phyloP scores from a whole-genome alignment of 2,797 vertebrate species.

The Pogoniulus pusillus region DNA sequence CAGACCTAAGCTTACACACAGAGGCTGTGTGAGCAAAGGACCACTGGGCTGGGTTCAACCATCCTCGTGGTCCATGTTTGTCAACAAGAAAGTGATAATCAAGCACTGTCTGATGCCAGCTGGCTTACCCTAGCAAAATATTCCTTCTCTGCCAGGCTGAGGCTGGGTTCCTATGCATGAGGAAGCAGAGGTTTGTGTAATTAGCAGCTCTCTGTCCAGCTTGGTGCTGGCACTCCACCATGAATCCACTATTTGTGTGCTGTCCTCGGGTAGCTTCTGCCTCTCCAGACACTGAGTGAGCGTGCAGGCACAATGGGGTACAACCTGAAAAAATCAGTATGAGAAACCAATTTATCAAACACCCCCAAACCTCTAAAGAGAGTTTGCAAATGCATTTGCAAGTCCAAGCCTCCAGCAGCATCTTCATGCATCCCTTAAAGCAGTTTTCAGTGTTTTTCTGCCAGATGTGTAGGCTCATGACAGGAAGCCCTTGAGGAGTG shows the following conservation, averaged over 20 bases:
- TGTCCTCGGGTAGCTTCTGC: background rate
- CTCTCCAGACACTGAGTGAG: background rate
- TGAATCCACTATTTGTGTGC: background rate
- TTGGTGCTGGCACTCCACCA: background rate
- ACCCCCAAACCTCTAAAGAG: background rate
- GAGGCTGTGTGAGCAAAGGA: slow-evolving; percentile 3
- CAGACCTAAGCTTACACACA: slow-evolving; percentile 28
- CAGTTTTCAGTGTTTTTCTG: background rate
- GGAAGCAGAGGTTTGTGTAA: background rate
- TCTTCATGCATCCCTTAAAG: background rate
- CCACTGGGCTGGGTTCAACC: background rate
- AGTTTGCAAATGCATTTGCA: background rate
- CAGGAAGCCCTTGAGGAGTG: background rate
- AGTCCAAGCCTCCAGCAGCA: background rate
- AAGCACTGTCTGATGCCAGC: background rate
- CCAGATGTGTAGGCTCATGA: background rate
- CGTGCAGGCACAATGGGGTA: background rate
- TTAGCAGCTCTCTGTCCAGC: background rate
- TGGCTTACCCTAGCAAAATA: background rate
- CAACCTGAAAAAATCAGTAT: background rate
- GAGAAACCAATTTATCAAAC: fast-evolving
- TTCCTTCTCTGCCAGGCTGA: background rate
- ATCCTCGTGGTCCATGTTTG: background rate
- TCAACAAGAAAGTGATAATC: slow-evolving; percentile 23
- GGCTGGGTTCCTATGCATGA: background rate